A percentile compares a stretch with the other conserved stretches of the same genome.
phyloP scores from a whole-genome alignment of 2,888 invertebrate species.

The Halocaridina rubra region DNA sequence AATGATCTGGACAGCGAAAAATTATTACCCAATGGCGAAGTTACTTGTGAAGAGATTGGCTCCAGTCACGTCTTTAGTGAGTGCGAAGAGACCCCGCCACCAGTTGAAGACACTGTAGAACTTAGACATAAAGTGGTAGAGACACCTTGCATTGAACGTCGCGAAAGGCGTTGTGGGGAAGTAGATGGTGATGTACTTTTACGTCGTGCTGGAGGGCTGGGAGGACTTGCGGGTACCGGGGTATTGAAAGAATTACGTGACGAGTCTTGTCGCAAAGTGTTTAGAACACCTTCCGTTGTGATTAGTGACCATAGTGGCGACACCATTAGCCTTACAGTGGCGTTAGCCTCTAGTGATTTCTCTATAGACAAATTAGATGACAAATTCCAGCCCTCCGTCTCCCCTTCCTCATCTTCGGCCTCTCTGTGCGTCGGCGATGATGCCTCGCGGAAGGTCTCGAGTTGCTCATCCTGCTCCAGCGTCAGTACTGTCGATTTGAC shows the following conservation, averaged over 20 bases:
- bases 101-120: background rate
- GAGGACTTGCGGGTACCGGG: background rate
- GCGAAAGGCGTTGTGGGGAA: conserved; percentile 18
- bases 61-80: background rate
- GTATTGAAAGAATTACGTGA: background rate
- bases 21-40: background rate
- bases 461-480: conserved; percentile 58
- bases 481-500: conserved; percentile 56
- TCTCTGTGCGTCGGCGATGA: conserved; percentile 81
- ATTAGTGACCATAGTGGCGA: conserved; percentile 79
- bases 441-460: conserved; percentile 68
- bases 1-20: background rate
- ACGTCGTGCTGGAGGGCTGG: conserved; percentile 11
- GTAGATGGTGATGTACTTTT: conserved; percentile 28
- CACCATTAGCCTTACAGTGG: conserved; percentile 79
- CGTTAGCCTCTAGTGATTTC: conserved; percentile 72
- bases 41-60: background rate
- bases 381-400: conserved; percentile 41
- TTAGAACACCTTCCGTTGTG: conserved; percentile 84
- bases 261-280: background rate
- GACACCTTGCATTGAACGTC: background rate
- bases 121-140: conserved; percentile 1
- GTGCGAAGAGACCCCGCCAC: background rate
- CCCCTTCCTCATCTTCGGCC: conserved; percentile 65
- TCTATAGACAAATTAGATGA: conserved; percentile 68